phyloP scores from a whole-genome alignment of 2,888 invertebrate genomes.

The Latrodectus elegans region DNA sequence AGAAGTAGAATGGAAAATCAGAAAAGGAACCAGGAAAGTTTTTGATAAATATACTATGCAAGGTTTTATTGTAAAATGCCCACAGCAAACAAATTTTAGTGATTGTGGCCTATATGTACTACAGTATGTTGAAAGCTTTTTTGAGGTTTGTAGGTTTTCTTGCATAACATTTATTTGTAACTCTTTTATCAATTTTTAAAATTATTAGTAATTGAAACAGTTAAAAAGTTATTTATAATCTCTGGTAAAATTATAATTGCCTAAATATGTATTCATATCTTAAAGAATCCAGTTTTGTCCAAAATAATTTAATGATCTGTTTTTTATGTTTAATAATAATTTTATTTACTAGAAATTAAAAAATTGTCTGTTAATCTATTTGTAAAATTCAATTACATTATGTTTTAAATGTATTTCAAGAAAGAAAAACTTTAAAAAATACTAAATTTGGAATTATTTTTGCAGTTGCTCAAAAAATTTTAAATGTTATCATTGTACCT shows the following conservation, averaged over 20 bases:
- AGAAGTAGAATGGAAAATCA: conserved; percentile 80
- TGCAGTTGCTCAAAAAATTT: too few relatives aligned
- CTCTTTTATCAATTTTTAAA: not conserved
- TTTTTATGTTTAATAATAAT: too few relatives aligned
- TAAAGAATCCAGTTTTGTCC: too few relatives aligned
- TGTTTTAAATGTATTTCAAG: too few relatives aligned
- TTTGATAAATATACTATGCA: conserved; percentile 90
- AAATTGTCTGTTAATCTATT: too few relatives aligned
- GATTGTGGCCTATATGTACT: conserved; percentile 97
- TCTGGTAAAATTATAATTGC: not conserved
- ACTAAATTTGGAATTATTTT: too few relatives aligned
- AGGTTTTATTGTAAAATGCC: conserved; percentile 91
- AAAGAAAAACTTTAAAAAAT: too few relatives aligned
- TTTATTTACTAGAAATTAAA: too few relatives aligned
- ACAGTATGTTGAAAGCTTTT: conserved; percentile 97
- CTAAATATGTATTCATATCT: too few relatives aligned
- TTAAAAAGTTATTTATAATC: not conserved
- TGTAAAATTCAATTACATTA: too few relatives aligned
- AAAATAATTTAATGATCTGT: too few relatives aligned
- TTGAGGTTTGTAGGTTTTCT: conserved; percentile 75
- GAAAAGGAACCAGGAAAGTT: conserved; percentile 80
- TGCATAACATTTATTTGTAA: not conserved
- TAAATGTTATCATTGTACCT: too few relatives aligned
- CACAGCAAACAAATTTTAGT: conserved; percentile 97
- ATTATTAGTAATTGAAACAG: not conserved